phyloP scores from a whole-genome alignment of 2,888 invertebrate species.

The Diachrysia chrysitis region DNA sequence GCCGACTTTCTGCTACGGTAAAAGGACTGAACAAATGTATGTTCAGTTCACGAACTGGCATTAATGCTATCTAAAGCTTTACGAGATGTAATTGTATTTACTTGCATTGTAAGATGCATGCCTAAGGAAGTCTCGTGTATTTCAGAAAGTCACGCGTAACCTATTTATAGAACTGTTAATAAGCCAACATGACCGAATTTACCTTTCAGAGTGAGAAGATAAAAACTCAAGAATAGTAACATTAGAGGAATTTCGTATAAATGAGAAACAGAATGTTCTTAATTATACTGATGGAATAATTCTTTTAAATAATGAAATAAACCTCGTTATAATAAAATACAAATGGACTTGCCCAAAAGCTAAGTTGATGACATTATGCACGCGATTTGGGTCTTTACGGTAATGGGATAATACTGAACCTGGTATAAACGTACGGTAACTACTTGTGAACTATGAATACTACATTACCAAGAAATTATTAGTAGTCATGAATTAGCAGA shows the following conservation, averaged over 20 bases:
- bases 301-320: slow-evolving; percentile 55
- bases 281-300: slow-evolving; percentile 55
- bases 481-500: slow-evolving; percentile 45
- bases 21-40: slow-evolving; percentile 19
- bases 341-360: slow-evolving; percentile 29
- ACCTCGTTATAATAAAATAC: slow-evolving; percentile 39
- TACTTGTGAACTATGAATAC: slow-evolving; percentile 15
- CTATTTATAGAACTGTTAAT: slow-evolving; percentile 35
- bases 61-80: slow-evolving; percentile 21
- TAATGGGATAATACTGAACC: slow-evolving; percentile 17
- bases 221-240: slow-evolving; percentile 22
- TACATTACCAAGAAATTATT: slow-evolving; percentile 12
- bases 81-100: slow-evolving; percentile 14
- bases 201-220: slow-evolving; percentile 29
- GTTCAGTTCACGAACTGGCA: slow-evolving; percentile 9
- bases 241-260: slow-evolving; percentile 26
- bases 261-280: slow-evolving; percentile 16
- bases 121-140: slow-evolving; percentile 33
- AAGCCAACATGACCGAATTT: slow-evolving; percentile 12
- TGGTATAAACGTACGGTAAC: slow-evolving; percentile 8
- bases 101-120: slow-evolving; percentile 30
- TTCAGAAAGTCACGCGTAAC: slow-evolving; percentile 14
- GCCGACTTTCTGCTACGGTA: slow-evolving; percentile 30
- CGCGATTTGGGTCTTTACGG: slow-evolving; percentile 35
- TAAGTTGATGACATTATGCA: slow-evolving; percentile 34